These are phyloP conservation scores for Xiphias gladius DNA, from an alignment of 2,113 vertebrate genomes.

Conservation along the genomic window DNA sequence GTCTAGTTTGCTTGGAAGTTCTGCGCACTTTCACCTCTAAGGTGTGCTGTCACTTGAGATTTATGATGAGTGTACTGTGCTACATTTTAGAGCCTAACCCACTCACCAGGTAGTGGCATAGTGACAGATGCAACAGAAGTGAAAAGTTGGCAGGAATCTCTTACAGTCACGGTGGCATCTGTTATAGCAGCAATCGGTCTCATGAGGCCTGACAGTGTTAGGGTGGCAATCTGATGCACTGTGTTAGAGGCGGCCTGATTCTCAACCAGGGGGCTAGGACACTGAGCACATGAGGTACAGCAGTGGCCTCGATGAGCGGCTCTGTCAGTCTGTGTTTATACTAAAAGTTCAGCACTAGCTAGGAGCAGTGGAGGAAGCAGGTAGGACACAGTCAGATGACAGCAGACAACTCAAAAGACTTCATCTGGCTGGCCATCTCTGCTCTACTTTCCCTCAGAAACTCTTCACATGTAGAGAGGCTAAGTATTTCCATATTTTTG, in stretches of 20 bases:
- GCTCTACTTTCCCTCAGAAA: neutral
- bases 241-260: constrained; percentile 38
- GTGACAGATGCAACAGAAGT: constrained; percentile 52
- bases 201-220: constrained; percentile 60
- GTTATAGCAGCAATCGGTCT: constrained; percentile 53
- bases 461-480: neutral
- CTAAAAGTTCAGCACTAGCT: constrained; percentile 56
- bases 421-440: neutral
- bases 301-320: constrained; percentile 51
- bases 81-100: constrained; percentile 37
- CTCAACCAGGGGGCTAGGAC: constrained; percentile 38
- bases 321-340: constrained; percentile 57
- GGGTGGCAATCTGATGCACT: constrained; percentile 37
- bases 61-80: constrained; percentile 10
- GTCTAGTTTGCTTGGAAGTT: constrained; percentile 29
- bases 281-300: constrained; percentile 36
- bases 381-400: constrained; percentile 10
- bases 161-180: constrained; percentile 34
- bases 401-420: constrained; percentile 13
- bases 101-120: constrained; percentile 32
- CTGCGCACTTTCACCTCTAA: constrained; percentile 31
- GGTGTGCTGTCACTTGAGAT: constrained; percentile 56
- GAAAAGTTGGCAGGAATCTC: constrained; percentile 41
- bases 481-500: neutral
- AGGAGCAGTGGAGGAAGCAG: constrained; percentile 37